Evolutionary conservation across 2,797 vertebrate species (phyloP).

Genomic region (Hypotaenidia philippensis): DNA sequence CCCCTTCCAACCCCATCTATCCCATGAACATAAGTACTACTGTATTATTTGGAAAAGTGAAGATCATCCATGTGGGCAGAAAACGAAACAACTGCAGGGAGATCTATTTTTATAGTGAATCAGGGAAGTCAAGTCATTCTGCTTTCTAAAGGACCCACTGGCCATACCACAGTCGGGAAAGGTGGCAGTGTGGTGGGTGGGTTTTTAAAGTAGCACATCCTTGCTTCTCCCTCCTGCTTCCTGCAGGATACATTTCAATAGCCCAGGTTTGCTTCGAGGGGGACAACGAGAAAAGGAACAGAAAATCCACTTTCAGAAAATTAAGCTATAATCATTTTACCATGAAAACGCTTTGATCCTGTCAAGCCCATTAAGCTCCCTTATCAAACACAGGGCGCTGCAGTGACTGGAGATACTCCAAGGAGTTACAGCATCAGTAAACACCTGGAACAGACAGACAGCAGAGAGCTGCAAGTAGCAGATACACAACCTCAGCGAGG

Average conservation of each 20-base stretch:
- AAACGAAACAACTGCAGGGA: not conserved
- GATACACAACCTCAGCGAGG: not conserved
- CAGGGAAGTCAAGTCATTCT: not conserved
- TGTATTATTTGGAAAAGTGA: not conserved
- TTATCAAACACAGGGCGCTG: constrained; percentile 49
- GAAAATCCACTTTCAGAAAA: constrained; percentile 68
- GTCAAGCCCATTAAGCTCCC: constrained; percentile 71
- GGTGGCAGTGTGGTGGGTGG: not conserved
- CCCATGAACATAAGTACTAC: not conserved
- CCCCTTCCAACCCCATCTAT: no score
- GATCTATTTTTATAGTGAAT: not conserved
- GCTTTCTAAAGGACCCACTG: not conserved
- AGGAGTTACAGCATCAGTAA: constrained; percentile 61
- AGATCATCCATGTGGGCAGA: not conserved
- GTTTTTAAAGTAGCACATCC: not conserved
- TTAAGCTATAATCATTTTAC: constrained; percentile 69
- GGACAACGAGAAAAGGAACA: constrained; percentile 11
- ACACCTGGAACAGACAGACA: constrained; percentile 69
- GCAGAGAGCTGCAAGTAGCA: not conserved
- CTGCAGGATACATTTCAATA: not conserved
- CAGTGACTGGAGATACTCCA: constrained; percentile 64
- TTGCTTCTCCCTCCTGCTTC: not conserved
- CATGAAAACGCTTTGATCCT: constrained; percentile 70
- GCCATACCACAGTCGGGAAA: not conserved
- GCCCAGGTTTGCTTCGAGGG: not conserved